A percentile compares a stretch with the other conserved stretches of the same genome.
Evolutionary conservation across 2,113 vertebrate species (phyloP).

Genomic region (Bombycilla garrulus): DNA sequence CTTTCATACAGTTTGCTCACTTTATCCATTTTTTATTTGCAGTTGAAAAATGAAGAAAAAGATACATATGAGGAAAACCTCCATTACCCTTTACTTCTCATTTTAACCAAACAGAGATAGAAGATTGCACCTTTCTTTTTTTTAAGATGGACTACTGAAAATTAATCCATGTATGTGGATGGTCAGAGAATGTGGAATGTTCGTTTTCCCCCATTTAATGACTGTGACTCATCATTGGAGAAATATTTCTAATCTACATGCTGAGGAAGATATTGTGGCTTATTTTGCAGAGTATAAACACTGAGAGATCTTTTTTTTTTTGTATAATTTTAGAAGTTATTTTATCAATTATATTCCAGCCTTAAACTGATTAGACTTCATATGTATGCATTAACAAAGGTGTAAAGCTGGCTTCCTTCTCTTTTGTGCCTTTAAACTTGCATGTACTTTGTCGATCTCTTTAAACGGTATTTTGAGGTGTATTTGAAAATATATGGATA

Average conservation of each 20-base stretch:
- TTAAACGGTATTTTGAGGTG: not conserved
- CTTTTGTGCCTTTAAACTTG: slow-evolving; percentile 11
- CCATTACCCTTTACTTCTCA: slow-evolving; percentile 91
- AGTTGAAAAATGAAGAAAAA: slow-evolving; percentile 89
- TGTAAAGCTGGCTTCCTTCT: not conserved
- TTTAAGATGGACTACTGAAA: slow-evolving; percentile 8
- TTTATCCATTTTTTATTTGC: slow-evolving; percentile 70
- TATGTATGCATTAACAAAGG: not conserved
- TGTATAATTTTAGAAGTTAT: not conserved
- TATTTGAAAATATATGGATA: slow-evolving; percentile 14
- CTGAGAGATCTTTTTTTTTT: not conserved
- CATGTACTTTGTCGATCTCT: not conserved
- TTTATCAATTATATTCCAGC: not conserved
- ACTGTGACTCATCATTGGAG: not conserved
- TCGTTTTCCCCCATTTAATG: not conserved
- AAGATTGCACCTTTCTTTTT: slow-evolving; percentile 14
- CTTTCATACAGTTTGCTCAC: slow-evolving; percentile 24
- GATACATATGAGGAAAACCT: slow-evolving; percentile 91
- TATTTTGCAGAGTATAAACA: not conserved
- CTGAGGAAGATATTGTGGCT: not conserved
- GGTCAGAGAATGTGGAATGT: not conserved
- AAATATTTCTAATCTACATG: not conserved
- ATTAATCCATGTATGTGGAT: not conserved
- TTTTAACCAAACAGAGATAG: slow-evolving; percentile 81
- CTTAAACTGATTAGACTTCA: not conserved